A percentile compares a stretch with the other conserved stretches of the same genome.
Evolutionary conservation across 2,888 invertebrate genomes (phyloP).

Genomic region (Mellilla xanthometata): DNA sequence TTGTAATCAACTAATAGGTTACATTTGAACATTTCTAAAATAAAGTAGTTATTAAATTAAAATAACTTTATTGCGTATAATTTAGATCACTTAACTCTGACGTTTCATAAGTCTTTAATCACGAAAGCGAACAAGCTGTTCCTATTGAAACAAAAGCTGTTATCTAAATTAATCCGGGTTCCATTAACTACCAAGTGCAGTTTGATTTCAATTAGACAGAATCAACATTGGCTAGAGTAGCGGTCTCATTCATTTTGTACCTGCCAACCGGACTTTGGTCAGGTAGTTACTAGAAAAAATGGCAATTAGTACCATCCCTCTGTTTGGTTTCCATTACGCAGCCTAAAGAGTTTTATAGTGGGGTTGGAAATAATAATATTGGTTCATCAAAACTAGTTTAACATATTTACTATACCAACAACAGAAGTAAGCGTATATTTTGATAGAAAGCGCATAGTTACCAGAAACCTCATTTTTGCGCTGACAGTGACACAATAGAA

Average conservation of each 20-base stretch:
- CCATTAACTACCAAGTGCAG: constrained; percentile 56
- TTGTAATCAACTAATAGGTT: too few relatives aligned
- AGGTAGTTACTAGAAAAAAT: constrained; percentile 20
- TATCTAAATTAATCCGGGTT: constrained; percentile 33
- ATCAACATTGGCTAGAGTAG: constrained; percentile 57
- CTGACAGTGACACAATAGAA: too few relatives aligned
- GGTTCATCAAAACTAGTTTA: not conserved
- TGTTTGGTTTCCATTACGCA: constrained; percentile 14
- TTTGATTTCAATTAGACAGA: constrained; percentile 70
- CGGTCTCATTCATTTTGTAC: constrained; percentile 47
- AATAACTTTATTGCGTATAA: too few relatives aligned
- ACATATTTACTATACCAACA: too few relatives aligned
- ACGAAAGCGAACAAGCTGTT: too few relatives aligned
- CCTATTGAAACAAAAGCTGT: not conserved
- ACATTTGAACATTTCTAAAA: too few relatives aligned
- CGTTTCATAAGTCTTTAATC: too few relatives aligned
- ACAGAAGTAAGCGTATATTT: too few relatives aligned
- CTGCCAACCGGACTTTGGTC: constrained; percentile 14
- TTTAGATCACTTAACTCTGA: too few relatives aligned
- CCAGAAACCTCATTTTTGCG: too few relatives aligned
- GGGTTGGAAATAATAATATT: constrained; percentile 33
- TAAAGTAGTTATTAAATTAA: too few relatives aligned
- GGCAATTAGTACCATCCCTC: constrained; percentile 6
- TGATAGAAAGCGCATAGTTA: too few relatives aligned
- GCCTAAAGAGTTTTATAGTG: not conserved